Base-by-base conservation (phyloP, 2,888 invertebrate species). In the Lepeophtheirus nordmannii region DNA sequence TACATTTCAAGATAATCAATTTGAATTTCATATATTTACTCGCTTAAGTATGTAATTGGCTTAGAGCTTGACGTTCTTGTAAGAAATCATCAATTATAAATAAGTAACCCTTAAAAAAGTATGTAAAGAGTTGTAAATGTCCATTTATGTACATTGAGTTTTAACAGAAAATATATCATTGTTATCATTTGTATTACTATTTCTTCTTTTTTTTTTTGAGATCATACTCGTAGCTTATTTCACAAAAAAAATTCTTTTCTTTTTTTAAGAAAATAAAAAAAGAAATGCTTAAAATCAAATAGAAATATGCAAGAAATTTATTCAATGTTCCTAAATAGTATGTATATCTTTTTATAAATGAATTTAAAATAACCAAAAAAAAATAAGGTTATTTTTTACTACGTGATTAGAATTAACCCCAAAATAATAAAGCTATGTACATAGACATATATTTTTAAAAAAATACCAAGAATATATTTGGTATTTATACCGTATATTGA, bases 121-220 rank as follows among this genome's bases (percentile, higher is more conserved):
- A 46, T 5, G 1, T 2, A 8, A n/a, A 17, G 14, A n/a, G 53
- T 46, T 8, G 17, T n/a, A 46, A 46, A 46, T 46, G 53, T 8
- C 53, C 53, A 46, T 46, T 46, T 46, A 5, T 46, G 53, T n/a
- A 46, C 2, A 46, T n/a, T n/a, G 53, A 46, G 8, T 46, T 46
- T 46, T 46, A n/a, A 46, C 53, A 46, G 53, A 46, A 14, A 46
- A 46, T 46, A 46, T n/a, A 46, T 46, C 14, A 46, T 46, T 46
- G 17, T 46, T 46, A n/a, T 46, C 8, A 10, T 41, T 14, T 41
- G 11, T 46, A 5, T 46, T 1, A 5, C 2, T 46, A 46, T 46
- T 5, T 46, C 2, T 46, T 5, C 8, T n/a, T 46, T n/a, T 46
- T 46, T 17, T 46, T 46, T 46, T 46, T 46, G 53, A 46, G n/a